These are phyloP conservation scores for Quadriops clusia DNA, from an alignment of 2,888 invertebrate genomes.

Conservation along the genomic window DNA sequence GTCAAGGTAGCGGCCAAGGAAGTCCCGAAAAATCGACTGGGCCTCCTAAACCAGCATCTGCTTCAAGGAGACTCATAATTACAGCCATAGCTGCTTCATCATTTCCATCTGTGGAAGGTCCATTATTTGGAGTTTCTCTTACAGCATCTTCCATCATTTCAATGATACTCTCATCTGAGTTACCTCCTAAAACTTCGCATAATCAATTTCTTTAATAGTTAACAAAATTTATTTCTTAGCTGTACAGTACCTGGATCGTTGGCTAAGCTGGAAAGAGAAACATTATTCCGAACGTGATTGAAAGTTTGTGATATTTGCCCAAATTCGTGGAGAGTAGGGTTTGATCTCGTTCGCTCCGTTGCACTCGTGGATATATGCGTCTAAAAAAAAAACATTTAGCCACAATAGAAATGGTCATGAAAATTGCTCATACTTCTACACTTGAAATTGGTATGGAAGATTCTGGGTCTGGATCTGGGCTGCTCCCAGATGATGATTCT, in stretches of 20 bases:
- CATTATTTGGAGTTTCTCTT: slow-evolving; percentile 36
- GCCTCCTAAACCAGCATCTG: slow-evolving; percentile 78
- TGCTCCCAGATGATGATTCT: slow-evolving; percentile 40
- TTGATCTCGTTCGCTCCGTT: slow-evolving; percentile 26
- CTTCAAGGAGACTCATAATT: slow-evolving; percentile 81
- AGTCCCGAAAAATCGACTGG: slow-evolving; percentile 77
- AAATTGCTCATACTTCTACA: slow-evolving; percentile 16
- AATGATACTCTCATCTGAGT: slow-evolving; percentile 42
- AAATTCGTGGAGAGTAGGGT: slow-evolving; percentile 21
- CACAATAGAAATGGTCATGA: not conserved
- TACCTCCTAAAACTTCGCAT: slow-evolving; percentile 26
- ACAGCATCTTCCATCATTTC: slow-evolving; percentile 46
- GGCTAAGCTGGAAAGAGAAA: slow-evolving; percentile 38
- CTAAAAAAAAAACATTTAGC: slow-evolving; percentile 22
- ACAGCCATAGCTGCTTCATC: slow-evolving; percentile 88
- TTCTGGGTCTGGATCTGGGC: slow-evolving; percentile 36
- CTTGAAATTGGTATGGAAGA: slow-evolving; percentile 26
- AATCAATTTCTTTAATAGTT: no score
- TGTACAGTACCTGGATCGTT: slow-evolving; percentile 39
- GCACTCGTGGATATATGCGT: slow-evolving; percentile 36
- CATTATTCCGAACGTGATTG: slow-evolving; percentile 37
- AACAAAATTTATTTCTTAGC: no score
- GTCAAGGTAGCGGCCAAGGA: slow-evolving; percentile 71
- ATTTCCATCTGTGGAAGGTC: slow-evolving; percentile 53
- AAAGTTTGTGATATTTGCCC: slow-evolving; percentile 19